A percentile compares a stretch with the other conserved stretches of the same genome.
Evolutionary conservation across 2,797 vertebrate species (phyloP).

Genomic region (Trachurus trachurus): DNA sequence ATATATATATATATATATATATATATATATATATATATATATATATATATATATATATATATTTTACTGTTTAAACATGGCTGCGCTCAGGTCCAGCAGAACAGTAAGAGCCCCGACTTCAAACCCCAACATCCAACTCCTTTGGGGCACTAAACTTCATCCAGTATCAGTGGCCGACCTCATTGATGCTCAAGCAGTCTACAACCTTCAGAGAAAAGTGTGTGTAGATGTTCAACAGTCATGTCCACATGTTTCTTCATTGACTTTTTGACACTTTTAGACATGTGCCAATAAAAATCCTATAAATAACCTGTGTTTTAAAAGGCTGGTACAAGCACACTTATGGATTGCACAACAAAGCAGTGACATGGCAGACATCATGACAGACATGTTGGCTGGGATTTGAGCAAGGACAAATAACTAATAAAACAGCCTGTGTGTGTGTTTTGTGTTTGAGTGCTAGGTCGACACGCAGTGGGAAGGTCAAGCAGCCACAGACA

Average conservation of each 20-base stretch:
- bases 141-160: not conserved
- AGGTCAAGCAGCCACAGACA: slow-evolving; percentile 11
- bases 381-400: not conserved
- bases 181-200: not conserved
- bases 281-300: not conserved
- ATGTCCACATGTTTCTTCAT: not conserved
- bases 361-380: not conserved
- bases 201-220: too few relatives aligned
- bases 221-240: not conserved
- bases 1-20: too few relatives aligned
- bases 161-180: not conserved
- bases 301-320: not conserved
- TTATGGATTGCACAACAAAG: not conserved
- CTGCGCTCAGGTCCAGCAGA: not conserved
- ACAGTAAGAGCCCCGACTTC: not conserved
- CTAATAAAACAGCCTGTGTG: not conserved
- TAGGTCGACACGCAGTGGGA: not conserved
- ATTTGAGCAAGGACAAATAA: slow-evolving; percentile 35
- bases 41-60: too few relatives aligned
- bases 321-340: not conserved
- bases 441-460: slow-evolving; percentile 4
- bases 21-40: too few relatives aligned
- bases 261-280: not conserved
- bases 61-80: not conserved
- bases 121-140: not conserved